These are phyloP conservation scores for Agelaius phoeniceus DNA, from an alignment of 2,113 vertebrate genomes.

Conservation along the genomic window DNA sequence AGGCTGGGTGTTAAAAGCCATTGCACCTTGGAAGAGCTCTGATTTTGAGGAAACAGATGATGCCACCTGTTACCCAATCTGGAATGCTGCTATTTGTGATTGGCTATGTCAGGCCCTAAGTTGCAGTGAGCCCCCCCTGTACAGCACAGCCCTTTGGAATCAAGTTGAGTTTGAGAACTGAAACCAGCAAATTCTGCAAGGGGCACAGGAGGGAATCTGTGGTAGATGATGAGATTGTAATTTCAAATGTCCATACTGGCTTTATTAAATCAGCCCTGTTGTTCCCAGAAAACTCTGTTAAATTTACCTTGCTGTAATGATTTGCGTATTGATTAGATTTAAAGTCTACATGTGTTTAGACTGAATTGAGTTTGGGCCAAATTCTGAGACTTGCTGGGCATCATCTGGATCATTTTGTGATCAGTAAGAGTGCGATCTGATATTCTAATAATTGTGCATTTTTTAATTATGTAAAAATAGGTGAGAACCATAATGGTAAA, in stretches of 20 bases:
- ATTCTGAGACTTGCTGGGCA: background rate
- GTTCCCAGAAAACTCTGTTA: background rate
- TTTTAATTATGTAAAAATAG: background rate
- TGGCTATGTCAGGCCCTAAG: background rate
- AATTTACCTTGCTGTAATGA: background rate
- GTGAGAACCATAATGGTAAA: background rate
- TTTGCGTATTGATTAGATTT: background rate
- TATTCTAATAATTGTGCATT: background rate
- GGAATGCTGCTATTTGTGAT: background rate
- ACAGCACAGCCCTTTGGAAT: background rate
- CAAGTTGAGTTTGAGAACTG: background rate
- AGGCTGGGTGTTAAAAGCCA: background rate
- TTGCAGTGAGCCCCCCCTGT: background rate
- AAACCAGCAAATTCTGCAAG: background rate
- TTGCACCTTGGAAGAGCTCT: background rate
- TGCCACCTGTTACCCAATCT: background rate
- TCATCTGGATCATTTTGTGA: background rate
- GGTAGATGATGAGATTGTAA: background rate
- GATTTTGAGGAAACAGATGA: background rate
- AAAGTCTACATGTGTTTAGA: background rate
- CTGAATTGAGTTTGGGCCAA: background rate
- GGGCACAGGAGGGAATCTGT: accelerated
- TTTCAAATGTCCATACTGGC: background rate
- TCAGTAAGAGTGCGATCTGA: background rate
- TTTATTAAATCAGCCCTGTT: background rate